Evolutionary conservation across 1,140 invertebrate species (phyloP).

Genomic region (Zaprionus vittiger): DNA sequence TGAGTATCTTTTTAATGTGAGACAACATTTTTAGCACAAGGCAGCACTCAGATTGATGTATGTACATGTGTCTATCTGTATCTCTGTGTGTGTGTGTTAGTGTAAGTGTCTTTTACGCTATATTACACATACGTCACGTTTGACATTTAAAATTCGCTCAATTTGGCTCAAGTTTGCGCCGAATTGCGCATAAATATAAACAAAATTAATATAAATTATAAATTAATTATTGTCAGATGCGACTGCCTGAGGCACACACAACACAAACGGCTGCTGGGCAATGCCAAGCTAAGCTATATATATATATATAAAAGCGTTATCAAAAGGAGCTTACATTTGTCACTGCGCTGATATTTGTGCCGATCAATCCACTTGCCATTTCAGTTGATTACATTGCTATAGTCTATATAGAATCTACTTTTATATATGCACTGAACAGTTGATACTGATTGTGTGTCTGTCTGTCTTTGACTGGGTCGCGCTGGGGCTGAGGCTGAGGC

Average conservation of each 20-base stretch:
- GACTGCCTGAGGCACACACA: background rate
- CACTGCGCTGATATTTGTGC: constrained; percentile 70
- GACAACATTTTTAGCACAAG: constrained; percentile 37
- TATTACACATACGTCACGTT: constrained; percentile 62
- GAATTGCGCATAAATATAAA: constrained; percentile 63
- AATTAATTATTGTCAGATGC: background rate
- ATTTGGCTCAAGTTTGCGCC: constrained; percentile 34
- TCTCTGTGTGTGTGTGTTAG: constrained; percentile 2
- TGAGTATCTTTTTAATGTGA: constrained; percentile 17
- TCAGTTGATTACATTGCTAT: constrained; percentile 65
- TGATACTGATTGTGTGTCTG: constrained; percentile 37
- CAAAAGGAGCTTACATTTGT: constrained; percentile 67
- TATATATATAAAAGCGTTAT: background rate
- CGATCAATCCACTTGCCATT: constrained; percentile 73
- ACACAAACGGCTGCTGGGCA: background rate
- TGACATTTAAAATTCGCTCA: constrained; percentile 65
- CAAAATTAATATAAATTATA: constrained; percentile 37
- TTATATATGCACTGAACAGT: constrained; percentile 26
- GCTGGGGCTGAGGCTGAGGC: background rate
- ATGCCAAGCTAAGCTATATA: background rate
- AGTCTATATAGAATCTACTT: constrained; percentile 33
- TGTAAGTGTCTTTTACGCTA: background rate
- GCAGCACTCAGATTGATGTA: constrained; percentile 17
- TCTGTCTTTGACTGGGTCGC: background rate
- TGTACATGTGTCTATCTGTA: constrained; percentile 2